phyloP scores from a whole-genome alignment of 2,888 invertebrate species.

The Agonopterix subpropinquella region DNA sequence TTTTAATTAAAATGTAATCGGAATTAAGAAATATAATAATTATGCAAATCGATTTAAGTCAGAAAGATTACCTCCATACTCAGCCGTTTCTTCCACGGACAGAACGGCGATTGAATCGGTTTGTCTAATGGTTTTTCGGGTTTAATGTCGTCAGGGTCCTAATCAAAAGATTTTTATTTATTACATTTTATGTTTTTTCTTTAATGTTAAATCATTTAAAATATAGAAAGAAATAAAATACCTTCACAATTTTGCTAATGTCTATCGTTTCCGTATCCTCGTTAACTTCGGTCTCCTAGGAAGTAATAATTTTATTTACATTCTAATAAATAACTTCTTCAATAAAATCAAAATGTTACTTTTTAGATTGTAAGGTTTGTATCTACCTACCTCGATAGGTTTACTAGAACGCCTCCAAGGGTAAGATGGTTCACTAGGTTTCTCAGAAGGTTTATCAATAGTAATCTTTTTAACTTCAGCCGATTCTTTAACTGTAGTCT shows the following conservation, averaged over 20 bases:
- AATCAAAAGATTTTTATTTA: too few relatives aligned
- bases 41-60: neutral
- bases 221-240: neutral
- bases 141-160: too few relatives aligned
- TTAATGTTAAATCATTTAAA: neutral
- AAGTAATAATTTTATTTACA: neutral
- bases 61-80: conserved; percentile 30
- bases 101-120: conserved; percentile 30
- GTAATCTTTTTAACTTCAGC: conserved; percentile 16
- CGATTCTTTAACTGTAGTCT: conserved; percentile 14
- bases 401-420: conserved; percentile 28
- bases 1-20: neutral
- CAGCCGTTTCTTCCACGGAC: conserved; percentile 32
- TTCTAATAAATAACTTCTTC: too few relatives aligned
- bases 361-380: neutral
- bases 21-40: neutral
- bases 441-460: conserved; percentile 23
- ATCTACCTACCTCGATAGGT: conserved; percentile 30
- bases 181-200: neutral
- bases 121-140: conserved; percentile 16
- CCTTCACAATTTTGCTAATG: conserved; percentile 17
- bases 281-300: too few relatives aligned
- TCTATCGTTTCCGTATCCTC: too few relatives aligned
- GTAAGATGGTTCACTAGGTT: conserved; percentile 16
- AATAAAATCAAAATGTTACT: conserved; percentile 2